A percentile compares a stretch with the other conserved stretches of the same genome.
Conservation (phyloP, 2,888 invertebrate genomes). For the Callosobruchus maculatus region DNA sequence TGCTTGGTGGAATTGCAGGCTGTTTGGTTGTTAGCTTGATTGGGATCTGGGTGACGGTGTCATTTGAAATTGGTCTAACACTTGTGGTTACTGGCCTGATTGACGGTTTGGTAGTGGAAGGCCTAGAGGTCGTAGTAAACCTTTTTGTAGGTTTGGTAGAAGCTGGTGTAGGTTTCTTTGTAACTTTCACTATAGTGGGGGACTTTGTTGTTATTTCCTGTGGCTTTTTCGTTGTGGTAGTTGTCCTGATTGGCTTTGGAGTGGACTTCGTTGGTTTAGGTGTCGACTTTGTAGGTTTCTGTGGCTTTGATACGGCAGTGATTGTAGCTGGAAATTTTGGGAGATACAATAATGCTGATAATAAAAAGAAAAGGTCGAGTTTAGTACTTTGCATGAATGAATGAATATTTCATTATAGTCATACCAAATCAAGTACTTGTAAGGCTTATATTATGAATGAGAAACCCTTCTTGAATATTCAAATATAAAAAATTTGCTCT, state of each 20-base stretch:
- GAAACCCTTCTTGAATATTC: no score
- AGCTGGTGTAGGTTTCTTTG: constrained; percentile 19
- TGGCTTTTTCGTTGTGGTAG: constrained; percentile 28
- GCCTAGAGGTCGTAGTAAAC: not conserved
- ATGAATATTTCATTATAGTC: no score
- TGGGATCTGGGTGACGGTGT: constrained; percentile 10
- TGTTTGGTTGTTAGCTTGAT: not conserved
- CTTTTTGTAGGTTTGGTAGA: constrained; percentile 35
- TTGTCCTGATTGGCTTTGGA: constrained; percentile 29
- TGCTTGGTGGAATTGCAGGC: not conserved
- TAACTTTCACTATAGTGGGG: constrained; percentile 33
- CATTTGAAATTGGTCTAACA: constrained; percentile 8
- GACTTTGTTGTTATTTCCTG: constrained; percentile 17
- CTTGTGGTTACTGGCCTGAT: not conserved
- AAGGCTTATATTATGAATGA: no score
- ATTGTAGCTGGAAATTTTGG: not conserved
- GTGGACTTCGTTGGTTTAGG: constrained; percentile 24
- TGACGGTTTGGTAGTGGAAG: not conserved
- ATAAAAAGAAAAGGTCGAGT: no score
- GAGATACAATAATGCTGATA: no score
- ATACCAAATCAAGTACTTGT: no score
- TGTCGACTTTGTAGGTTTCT: constrained; percentile 1
- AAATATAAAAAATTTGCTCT: no score
- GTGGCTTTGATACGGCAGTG: not conserved
- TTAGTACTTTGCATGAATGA: no score